phyloP scores from a whole-genome alignment of 2,888 invertebrate genomes.

The Isoperla grammatica region DNA sequence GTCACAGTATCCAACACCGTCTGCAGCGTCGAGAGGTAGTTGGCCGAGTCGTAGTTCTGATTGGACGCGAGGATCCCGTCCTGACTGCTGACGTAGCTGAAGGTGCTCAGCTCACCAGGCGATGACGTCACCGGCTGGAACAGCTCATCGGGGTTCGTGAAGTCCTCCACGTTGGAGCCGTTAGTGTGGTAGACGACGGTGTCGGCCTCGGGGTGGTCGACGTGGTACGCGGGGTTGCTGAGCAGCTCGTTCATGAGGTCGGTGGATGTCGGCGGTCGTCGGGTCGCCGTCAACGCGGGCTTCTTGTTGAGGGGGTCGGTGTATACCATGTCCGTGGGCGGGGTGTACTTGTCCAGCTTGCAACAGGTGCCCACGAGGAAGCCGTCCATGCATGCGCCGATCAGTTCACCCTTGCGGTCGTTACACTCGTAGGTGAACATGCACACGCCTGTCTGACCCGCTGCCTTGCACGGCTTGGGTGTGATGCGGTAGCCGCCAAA shows the following conservation, averaged over 20 bases:
- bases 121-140: constrained; percentile 21
- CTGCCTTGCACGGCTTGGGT: constrained; percentile 61
- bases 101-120: constrained; percentile 25
- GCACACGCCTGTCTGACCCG: constrained; percentile 73
- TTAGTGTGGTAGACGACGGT: constrained; percentile 55
- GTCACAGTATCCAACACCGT: background rate
- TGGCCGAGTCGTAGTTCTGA: constrained; percentile 22
- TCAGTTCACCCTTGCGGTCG: constrained; percentile 71
- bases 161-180: constrained; percentile 51
- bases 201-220: constrained; percentile 47
- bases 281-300: constrained; percentile 1
- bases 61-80: constrained; percentile 23
- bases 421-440: constrained; percentile 92
- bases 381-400: constrained; percentile 88
- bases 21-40: constrained; percentile 4
- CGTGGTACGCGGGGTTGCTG: constrained; percentile 15
- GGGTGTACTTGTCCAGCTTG: constrained; percentile 47
- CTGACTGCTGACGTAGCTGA: constrained; percentile 27
- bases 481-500: constrained; percentile 85
- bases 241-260: constrained; percentile 1
- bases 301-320: background rate
- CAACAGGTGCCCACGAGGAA: constrained; percentile 91
- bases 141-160: constrained; percentile 43
- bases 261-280: background rate
- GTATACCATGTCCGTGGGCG: constrained; percentile 6